Evolutionary conservation across 2,797 vertebrate species (phyloP).

Genomic region (Pterois miles): DNA sequence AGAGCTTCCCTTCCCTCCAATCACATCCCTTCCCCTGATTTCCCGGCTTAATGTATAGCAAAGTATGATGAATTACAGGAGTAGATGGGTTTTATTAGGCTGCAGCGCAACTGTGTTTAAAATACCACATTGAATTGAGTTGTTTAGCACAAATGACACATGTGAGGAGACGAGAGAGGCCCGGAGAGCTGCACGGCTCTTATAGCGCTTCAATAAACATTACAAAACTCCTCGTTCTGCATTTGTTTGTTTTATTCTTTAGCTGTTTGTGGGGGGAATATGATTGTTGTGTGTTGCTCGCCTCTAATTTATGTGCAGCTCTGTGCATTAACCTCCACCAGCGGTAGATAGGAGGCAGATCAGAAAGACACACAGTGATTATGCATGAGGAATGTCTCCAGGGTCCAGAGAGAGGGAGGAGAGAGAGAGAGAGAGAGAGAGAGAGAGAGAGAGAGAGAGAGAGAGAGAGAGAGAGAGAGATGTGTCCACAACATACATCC

Average conservation of each 20-base stretch:
- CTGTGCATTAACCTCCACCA: conserved; percentile 65
- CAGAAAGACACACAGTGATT: conserved; percentile 77
- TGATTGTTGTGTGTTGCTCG: conserved; percentile 42
- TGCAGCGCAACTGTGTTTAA: conserved; percentile 41
- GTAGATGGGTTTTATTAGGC: conserved; percentile 50
- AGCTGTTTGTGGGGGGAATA: conserved; percentile 26
- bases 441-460: conserved; percentile 22
- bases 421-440: neutral
- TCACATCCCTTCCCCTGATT: conserved; percentile 41
- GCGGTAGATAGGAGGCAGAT: conserved; percentile 64
- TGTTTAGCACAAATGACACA: conserved; percentile 37
- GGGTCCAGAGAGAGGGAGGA: conserved; percentile 49
- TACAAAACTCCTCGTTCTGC: conserved; percentile 30
- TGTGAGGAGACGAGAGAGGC: conserved; percentile 4
- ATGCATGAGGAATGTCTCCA: conserved; percentile 80
- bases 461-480: conserved; percentile 49
- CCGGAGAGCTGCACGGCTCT: conserved; percentile 10
- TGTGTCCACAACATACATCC: conserved; percentile 68
- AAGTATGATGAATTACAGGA: conserved; percentile 69
- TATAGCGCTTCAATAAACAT: conserved; percentile 52
- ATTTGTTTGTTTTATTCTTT: conserved; percentile 40
- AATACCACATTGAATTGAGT: conserved; percentile 30
- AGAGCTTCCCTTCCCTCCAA: conserved; percentile 38
- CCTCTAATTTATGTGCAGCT: conserved; percentile 48
- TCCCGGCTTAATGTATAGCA: conserved; percentile 49